Evolutionary conservation across 2,113 vertebrate genomes (phyloP).

Genomic region (Engystomops pustulosus): DNA sequence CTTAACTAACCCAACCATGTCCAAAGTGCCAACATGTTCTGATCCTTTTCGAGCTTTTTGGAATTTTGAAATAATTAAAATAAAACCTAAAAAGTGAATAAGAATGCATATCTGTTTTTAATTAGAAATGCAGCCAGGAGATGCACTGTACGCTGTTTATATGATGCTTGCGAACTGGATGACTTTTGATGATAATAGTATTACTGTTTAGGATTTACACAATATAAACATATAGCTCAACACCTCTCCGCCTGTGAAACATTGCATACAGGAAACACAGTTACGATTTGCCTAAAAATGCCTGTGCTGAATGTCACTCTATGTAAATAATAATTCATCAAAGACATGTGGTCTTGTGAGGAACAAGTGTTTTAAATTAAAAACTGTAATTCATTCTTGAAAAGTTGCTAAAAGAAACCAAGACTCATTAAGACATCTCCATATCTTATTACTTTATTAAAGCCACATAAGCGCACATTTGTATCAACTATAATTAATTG

Average conservation of each 20-base stretch:
- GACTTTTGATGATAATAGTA: not conserved
- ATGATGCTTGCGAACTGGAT: not conserved
- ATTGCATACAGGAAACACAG: slow-evolving; percentile 53
- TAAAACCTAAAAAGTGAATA: not conserved
- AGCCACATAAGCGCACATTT: slow-evolving; percentile 60
- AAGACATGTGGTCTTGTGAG: slow-evolving; percentile 65
- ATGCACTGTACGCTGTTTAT: not conserved
- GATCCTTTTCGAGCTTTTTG: not conserved
- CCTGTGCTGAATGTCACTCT: slow-evolving; percentile 64
- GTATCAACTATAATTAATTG: slow-evolving; percentile 60
- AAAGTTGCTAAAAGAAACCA: slow-evolving; percentile 66
- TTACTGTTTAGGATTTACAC: slow-evolving; percentile 4
- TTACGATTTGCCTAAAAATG: slow-evolving; percentile 61
- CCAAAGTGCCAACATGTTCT: too few relatives aligned
- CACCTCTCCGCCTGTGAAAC: not conserved
- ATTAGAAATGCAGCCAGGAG: not conserved
- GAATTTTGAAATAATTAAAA: not conserved
- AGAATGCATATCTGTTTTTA: not conserved
- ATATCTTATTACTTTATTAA: slow-evolving; percentile 63
- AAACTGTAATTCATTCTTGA: slow-evolving; percentile 63
- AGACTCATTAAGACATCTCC: slow-evolving; percentile 63
- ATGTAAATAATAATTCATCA: slow-evolving; percentile 70
- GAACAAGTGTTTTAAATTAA: slow-evolving; percentile 68
- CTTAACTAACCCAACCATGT: too few relatives aligned
- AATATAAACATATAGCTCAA: slow-evolving; percentile 47